Conservation (phyloP, 2,797 vertebrate species). For the Coilia nasus region DNA sequence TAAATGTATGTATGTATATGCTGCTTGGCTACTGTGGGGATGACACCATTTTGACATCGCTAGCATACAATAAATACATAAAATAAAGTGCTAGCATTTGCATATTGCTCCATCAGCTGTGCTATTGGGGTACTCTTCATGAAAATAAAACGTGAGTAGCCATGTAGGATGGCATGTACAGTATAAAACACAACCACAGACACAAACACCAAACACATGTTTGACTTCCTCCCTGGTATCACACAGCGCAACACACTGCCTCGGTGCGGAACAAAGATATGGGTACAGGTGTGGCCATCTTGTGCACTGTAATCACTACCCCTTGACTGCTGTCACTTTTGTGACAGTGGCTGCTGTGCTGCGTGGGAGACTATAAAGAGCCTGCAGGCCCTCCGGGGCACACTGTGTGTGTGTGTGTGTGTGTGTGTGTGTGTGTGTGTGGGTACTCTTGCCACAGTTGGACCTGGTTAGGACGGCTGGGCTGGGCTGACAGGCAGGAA, state of each 20-base stretch:
- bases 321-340: conserved; percentile 21
- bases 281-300: conserved; percentile 28
- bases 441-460: conserved; percentile 4
- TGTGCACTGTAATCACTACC: conserved; percentile 3
- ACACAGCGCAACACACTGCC: background rate
- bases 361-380: conserved; percentile 10
- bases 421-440: conserved; percentile 52
- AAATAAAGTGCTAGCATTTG: too few relatives aligned
- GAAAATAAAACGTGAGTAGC: too few relatives aligned
- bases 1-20: too few relatives aligned
- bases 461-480: conserved; percentile 23
- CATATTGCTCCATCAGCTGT: too few relatives aligned
- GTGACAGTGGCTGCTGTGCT: conserved; percentile 26
- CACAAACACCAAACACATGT: background rate
- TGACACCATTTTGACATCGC: too few relatives aligned
- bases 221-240: background rate
- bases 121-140: too few relatives aligned
- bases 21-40: too few relatives aligned
- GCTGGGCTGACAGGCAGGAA: background rate
- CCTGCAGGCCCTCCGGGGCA: background rate
- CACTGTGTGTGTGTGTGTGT: conserved; percentile 58
- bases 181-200: background rate
- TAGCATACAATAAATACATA: too few relatives aligned
- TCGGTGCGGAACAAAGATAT: background rate
- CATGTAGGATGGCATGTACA: background rate